Base-by-base conservation (phyloP, 2,113 vertebrate genomes). In the Nibea albiflora region DNA sequence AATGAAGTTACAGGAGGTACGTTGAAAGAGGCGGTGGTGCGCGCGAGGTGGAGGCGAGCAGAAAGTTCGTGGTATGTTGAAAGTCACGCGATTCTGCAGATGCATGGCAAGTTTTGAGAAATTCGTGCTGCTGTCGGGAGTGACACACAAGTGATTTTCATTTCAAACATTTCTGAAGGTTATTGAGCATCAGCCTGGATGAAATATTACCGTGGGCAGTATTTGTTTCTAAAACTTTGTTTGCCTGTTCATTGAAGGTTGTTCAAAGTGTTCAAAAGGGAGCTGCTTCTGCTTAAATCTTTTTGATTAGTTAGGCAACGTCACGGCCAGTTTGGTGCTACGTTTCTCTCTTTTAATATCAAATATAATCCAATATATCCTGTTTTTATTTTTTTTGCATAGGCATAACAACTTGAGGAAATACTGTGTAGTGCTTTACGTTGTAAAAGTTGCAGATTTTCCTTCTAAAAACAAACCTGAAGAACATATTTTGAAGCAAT, bases 401-500 rank as follows among this genome's bases (percentile, higher is more conserved):
- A 78, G 66, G 54, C 61, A 80, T 80, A 61, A 71, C 81, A 70
- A 22, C 69, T n/a, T 20, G 22, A 73, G 44, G 58, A 85, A 24
- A 81, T 61, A 24, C 62, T 73, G 57, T 15, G 54, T 86, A 77
- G 81, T 69, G 52, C 79, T 75, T 39, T 64, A 75, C 66, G 77
- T 78, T 80, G 60, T 66, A 49, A 31, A 81, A 52, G 68, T 76
- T 62, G 5, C 54, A 61, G 64, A 53, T 61, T 84, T 76, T 70
- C 35, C 52, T 31, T 64, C 49, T 63, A 19, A 65, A 81, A 75
- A 54, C 52, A 35, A 62, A 75, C 16, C 61, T 53, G 78, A 90
- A 88, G 86, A 92, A 90, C 81, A 83, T 88, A 80, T 88, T 77
- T 66, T 81, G 62, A 85, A 65, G 76, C 63, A 71, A 60, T 46